These are phyloP conservation scores for Drosophila emarginata DNA, from an alignment of 2,888 invertebrate genomes.

Conservation along the genomic window DNA sequence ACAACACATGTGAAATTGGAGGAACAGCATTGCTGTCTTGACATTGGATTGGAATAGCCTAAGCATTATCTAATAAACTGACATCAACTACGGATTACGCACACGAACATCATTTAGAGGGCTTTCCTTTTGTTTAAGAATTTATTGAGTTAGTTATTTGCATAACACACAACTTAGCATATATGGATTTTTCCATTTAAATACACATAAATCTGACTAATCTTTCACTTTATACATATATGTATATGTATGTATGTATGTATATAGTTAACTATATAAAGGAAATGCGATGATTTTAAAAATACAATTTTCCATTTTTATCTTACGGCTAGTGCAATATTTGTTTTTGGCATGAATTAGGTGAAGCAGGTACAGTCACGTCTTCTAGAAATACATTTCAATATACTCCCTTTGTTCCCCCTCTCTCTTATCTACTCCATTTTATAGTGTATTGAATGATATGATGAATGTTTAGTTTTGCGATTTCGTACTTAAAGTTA, in stretches of 20 bases:
- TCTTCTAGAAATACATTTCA: slow-evolving; percentile 7
- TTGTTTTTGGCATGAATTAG: slow-evolving; percentile 5
- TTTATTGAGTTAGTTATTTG: background rate
- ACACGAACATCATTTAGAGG: background rate
- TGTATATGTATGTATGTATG: background rate
- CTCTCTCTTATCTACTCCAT: background rate
- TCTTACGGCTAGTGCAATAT: background rate
- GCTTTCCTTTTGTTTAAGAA: background rate
- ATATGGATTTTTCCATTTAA: background rate
- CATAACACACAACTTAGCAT: background rate
- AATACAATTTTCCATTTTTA: background rate
- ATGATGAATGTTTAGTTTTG: slow-evolving; percentile 46
- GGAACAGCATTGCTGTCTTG: slow-evolving; percentile 33
- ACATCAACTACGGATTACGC: background rate
- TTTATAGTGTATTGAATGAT: slow-evolving; percentile 47
- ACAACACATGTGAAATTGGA: slow-evolving; percentile 14
- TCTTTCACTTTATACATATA: background rate
- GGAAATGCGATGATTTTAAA: background rate
- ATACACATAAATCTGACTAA: background rate
- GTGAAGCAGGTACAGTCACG: slow-evolving; percentile 6
- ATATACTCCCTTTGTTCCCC: slow-evolving; percentile 16
- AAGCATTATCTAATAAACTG: slow-evolving; percentile 3
- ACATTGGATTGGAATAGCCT: slow-evolving; percentile 32
- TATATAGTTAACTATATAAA: background rate
- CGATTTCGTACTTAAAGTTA: slow-evolving; percentile 9